Evolutionary conservation across 1,140 invertebrate genomes (phyloP).

Genomic region (Ditylenchus dipsaci): DNA sequence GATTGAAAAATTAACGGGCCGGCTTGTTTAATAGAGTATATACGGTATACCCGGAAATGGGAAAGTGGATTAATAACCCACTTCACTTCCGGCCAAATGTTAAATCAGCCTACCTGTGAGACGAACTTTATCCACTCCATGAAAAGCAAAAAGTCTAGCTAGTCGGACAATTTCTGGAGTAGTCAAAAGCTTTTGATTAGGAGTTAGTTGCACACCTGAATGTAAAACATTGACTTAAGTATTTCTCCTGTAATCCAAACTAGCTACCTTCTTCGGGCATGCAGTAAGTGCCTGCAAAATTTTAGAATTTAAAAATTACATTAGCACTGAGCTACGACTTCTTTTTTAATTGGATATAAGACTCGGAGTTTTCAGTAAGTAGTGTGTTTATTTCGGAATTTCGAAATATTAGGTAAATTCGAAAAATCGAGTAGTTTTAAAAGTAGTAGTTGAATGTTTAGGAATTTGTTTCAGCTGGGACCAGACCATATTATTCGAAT

Average conservation of each 20-base stretch:
- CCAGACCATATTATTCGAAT: too few species aligned
- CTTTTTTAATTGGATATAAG: not conserved
- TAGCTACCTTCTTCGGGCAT: constrained; percentile 93
- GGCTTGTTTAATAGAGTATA: too few species aligned
- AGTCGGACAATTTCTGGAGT: constrained; percentile 77
- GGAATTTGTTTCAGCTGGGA: not conserved
- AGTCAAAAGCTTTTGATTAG: constrained; percentile 68
- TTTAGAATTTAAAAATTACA: not conserved
- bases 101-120: constrained; percentile 86
- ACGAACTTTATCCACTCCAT: constrained; percentile 85
- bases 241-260: constrained; percentile 14
- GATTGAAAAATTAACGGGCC: too few species aligned
- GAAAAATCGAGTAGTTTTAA: not conserved
- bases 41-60: too few species aligned
- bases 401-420: not conserved
- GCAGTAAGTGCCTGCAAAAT: constrained; percentile 75
- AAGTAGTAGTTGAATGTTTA: not conserved
- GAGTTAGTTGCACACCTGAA: constrained; percentile 59
- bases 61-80: too few species aligned
- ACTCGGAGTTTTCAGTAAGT: too few species aligned
- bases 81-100: too few species aligned
- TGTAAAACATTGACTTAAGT: not conserved
- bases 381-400: constrained; percentile 2
- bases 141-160: constrained; percentile 75
- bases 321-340: not conserved